phyloP scores from a whole-genome alignment of 2,797 vertebrate genomes.

The Tolypeutes matacus region DNA sequence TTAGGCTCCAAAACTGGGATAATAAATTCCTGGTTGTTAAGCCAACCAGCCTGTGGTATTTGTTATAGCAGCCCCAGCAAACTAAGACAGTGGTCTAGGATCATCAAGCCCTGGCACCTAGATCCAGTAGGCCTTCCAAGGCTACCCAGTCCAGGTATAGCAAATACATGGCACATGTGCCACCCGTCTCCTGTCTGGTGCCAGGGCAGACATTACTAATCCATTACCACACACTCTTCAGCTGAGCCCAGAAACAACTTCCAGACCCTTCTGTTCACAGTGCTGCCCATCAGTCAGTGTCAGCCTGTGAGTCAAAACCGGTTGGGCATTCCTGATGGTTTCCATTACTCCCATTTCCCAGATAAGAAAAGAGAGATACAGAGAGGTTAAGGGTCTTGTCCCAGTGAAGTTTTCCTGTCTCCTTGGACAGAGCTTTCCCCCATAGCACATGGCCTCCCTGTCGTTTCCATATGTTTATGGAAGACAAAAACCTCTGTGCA shows the following conservation, averaged over 20 bases:
- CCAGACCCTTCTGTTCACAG: not conserved
- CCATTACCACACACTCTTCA: not conserved
- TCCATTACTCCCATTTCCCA: not conserved
- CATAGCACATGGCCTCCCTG: not conserved
- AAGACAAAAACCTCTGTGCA: not conserved
- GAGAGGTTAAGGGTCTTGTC: not conserved
- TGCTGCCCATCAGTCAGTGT: not conserved
- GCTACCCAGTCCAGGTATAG: not conserved
- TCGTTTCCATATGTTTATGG: not conserved
- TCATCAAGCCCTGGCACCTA: not conserved
- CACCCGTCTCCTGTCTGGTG: not conserved
- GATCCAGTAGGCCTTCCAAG: not conserved
- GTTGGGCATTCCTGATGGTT: not conserved
- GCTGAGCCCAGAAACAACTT: not conserved
- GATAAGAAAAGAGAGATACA: not conserved
- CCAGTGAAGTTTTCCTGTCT: not conserved
- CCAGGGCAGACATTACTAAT: constrained; percentile 39
- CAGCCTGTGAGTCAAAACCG: not conserved
- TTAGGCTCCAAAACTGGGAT: no score
- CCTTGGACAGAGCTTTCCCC: not conserved
- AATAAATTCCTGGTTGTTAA: no score
- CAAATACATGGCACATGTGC: not conserved
- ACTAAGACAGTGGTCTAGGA: not conserved
- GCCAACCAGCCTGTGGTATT: no score
- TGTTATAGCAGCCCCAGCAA: no score